These are phyloP conservation scores for Villa cingulata DNA, from an alignment of 2,888 invertebrate species.

Conservation along the genomic window DNA sequence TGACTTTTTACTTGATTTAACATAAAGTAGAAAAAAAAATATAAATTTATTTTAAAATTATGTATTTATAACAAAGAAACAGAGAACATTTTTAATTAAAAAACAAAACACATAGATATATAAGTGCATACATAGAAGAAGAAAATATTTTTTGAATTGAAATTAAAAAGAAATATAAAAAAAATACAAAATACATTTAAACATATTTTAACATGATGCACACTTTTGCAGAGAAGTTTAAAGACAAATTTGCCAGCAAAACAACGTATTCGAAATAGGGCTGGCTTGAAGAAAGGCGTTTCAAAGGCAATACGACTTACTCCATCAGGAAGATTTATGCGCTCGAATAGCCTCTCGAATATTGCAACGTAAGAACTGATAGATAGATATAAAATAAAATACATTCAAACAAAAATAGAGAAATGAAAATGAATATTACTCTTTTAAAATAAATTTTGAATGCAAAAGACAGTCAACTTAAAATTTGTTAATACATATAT, in stretches of 20 bases:
- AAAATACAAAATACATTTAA: neutral
- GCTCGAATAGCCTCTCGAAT: constrained; percentile 29
- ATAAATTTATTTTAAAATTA: neutral
- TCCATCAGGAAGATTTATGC: constrained; percentile 29
- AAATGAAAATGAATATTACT: neutral
- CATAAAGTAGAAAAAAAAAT: neutral
- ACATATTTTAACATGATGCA: constrained; percentile 10
- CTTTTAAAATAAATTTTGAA: neutral
- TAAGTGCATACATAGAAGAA: too few relatives aligned
- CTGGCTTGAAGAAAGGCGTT: constrained; percentile 22
- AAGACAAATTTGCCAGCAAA: constrained; percentile 19
- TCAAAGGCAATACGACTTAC: constrained; percentile 29
- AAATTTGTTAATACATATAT: neutral
- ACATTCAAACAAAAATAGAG: neutral
- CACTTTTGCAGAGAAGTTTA: constrained; percentile 35
- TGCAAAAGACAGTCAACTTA: neutral
- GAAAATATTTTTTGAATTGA: too few relatives aligned
- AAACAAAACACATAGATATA: too few relatives aligned
- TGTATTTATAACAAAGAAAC: too few relatives aligned
- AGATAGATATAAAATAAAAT: neutral
- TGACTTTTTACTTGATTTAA: neutral
- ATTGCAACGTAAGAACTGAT: constrained; percentile 34
- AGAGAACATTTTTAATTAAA: too few relatives aligned
- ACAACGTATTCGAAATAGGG: constrained; percentile 18
- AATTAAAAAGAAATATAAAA: neutral